phyloP scores from a whole-genome alignment of 2,888 invertebrate genomes.

The Cerastis rubricosa region DNA sequence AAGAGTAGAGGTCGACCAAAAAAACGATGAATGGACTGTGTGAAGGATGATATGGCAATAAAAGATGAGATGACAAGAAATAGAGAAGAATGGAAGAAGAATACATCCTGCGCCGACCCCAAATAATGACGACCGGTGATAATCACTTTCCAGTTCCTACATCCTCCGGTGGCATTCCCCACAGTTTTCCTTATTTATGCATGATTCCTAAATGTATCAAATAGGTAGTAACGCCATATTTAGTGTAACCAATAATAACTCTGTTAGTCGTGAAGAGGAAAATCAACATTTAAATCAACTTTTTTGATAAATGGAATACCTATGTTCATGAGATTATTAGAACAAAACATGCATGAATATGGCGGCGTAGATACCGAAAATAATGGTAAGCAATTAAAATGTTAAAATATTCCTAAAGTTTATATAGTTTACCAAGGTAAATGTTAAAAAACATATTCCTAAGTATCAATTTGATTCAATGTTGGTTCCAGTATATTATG shows the following conservation, averaged over 20 bases:
- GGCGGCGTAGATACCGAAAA: constrained; percentile 28
- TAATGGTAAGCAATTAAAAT: constrained; percentile 34
- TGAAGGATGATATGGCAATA: background rate
- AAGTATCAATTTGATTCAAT: constrained; percentile 38
- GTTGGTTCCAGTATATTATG: constrained; percentile 17
- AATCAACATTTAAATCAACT: background rate
- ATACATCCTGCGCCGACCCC: background rate
- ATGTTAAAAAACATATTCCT: constrained; percentile 36
- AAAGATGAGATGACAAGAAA: background rate
- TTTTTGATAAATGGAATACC: constrained; percentile 32
- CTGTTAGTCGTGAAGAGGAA: constrained; percentile 38
- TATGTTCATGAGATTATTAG: constrained; percentile 26
- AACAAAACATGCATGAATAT: constrained; percentile 7
- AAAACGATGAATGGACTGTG: background rate
- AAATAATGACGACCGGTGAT: background rate
- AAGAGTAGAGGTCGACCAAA: background rate
- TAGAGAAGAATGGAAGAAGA: background rate
- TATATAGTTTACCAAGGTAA: constrained; percentile 35
- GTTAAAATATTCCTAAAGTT: constrained; percentile 21
- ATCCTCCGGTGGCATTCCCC: background rate
- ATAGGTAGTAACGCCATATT: constrained; percentile 34
- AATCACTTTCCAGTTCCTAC: constrained; percentile 18
- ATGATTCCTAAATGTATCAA: background rate
- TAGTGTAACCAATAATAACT: constrained; percentile 36
- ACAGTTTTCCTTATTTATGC: constrained; percentile 16